Evolutionary conservation across 2,888 invertebrate species (phyloP).

Genomic region (Encarsia formosa): DNA sequence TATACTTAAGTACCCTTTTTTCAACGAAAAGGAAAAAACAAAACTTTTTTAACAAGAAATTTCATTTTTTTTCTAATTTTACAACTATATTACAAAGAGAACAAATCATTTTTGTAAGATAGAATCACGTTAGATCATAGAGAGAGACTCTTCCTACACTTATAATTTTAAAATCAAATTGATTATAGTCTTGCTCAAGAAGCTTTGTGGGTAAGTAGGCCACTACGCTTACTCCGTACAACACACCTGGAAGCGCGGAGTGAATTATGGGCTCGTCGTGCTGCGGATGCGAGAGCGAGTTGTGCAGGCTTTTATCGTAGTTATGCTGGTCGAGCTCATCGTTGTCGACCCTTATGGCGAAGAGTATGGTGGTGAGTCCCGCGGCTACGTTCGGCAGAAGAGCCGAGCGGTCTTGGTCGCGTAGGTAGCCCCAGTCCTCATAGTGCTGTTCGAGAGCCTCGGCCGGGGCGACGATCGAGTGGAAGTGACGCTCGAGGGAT

Average conservation of each 20-base stretch:
- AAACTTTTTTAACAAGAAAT: too few species aligned
- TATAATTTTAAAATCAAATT: too few species aligned
- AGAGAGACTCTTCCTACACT: too few species aligned
- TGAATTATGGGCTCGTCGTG: constrained; percentile 68
- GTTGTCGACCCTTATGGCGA: constrained; percentile 89
- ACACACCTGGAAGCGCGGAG: constrained; percentile 61
- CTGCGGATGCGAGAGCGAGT: constrained; percentile 47
- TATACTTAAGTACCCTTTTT: too few species aligned
- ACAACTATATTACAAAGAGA: too few species aligned
- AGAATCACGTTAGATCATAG: too few species aligned
- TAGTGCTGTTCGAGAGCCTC: constrained; percentile 56
- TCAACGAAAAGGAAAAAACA: too few species aligned
- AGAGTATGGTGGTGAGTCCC: constrained; percentile 83
- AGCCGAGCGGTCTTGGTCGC: constrained; percentile 73
- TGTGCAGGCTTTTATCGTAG: constrained; percentile 52
- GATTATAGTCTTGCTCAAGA: too few species aligned
- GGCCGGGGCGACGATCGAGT: constrained; percentile 39
- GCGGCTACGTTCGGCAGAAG: constrained; percentile 82
- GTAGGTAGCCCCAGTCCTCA: constrained; percentile 80
- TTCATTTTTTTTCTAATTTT: too few species aligned
- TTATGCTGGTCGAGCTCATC: constrained; percentile 67
- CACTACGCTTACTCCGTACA: too few species aligned
- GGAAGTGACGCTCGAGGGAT: constrained; percentile 69
- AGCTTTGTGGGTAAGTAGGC: too few species aligned
- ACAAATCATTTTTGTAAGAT: too few species aligned